phyloP scores from a whole-genome alignment of 1,140 invertebrate species.

The Habropoda laboriosa region DNA sequence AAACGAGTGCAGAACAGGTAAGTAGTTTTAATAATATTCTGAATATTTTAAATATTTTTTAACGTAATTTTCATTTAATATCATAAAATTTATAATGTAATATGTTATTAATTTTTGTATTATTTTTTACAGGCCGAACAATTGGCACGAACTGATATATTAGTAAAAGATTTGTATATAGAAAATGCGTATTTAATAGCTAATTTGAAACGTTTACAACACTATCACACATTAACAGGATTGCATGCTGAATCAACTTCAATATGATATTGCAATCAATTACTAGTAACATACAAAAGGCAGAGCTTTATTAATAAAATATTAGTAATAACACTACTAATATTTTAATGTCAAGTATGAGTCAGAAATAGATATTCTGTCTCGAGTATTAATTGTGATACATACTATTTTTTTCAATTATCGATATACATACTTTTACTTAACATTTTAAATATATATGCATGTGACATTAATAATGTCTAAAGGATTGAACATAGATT shows the following conservation, averaged over 20 bases:
- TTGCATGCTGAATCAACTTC: slow-evolving; percentile 79
- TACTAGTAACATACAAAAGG: slow-evolving; percentile 20
- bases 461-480: background rate
- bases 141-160: slow-evolving; percentile 87
- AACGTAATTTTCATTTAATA: background rate
- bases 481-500: background rate
- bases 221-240: slow-evolving; percentile 81
- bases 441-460: background rate
- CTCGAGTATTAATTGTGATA: slow-evolving; percentile 6
- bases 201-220: slow-evolving; percentile 85
- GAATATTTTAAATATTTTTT: background rate
- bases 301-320: slow-evolving; percentile 35
- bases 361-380: slow-evolving; percentile 43
- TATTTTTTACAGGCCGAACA: slow-evolving; percentile 81
- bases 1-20: slow-evolving; percentile 83
- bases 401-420: slow-evolving; percentile 11
- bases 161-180: slow-evolving; percentile 90
- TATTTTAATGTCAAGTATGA: slow-evolving; percentile 7
- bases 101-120: slow-evolving; percentile 5
- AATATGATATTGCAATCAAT: slow-evolving; percentile 71
- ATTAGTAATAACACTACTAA: slow-evolving; percentile 27
- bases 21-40: background rate
- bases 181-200: slow-evolving; percentile 89
- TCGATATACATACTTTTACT: background rate
- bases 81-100: background rate